phyloP scores from a whole-genome alignment of 64 coral and sea anemone genomes.

The Catalaphyllia jardinei region DNA sequence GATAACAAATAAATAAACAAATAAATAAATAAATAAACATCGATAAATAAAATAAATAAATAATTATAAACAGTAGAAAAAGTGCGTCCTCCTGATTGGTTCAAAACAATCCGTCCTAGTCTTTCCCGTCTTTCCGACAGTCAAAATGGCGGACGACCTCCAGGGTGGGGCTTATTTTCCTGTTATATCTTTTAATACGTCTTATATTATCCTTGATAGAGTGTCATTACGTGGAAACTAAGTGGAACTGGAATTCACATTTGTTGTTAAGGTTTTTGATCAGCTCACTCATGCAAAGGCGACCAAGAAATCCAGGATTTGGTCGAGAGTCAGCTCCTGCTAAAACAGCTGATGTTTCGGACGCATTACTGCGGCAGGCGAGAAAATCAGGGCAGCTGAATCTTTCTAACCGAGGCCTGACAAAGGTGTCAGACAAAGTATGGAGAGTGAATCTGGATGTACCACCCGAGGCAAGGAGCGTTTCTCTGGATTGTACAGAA shows the following conservation, averaged over 20 bases:
- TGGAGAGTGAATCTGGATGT: slow-evolving; percentile 91
- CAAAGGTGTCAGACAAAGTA: slow-evolving; percentile 81
- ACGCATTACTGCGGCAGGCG: slow-evolving; percentile 80
- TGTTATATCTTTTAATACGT: not conserved
- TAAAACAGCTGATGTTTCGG: slow-evolving; percentile 65
- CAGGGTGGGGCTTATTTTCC: not conserved
- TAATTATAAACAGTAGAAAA: no score
- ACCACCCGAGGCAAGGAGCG: slow-evolving; percentile 82
- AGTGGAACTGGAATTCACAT: not conserved
- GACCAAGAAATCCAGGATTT: slow-evolving; percentile 65
- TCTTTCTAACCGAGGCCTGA: slow-evolving; percentile 80
- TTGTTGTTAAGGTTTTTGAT: not conserved
- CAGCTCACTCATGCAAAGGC: slow-evolving; percentile 68
- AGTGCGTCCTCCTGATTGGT: not conserved
- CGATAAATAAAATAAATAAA: no score
- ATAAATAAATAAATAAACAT: no score
- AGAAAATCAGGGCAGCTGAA: slow-evolving; percentile 91
- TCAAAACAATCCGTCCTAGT: not conserved
- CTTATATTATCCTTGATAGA: no score
- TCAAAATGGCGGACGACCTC: not conserved
- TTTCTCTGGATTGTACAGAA: slow-evolving; percentile 79
- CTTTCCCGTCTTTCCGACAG: not conserved
- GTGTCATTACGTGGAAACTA: not conserved
- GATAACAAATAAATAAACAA: no score
- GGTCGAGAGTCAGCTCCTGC: not conserved